Conservation (phyloP, 2,113 vertebrate species). For the Pterophyllum scalare region DNA sequence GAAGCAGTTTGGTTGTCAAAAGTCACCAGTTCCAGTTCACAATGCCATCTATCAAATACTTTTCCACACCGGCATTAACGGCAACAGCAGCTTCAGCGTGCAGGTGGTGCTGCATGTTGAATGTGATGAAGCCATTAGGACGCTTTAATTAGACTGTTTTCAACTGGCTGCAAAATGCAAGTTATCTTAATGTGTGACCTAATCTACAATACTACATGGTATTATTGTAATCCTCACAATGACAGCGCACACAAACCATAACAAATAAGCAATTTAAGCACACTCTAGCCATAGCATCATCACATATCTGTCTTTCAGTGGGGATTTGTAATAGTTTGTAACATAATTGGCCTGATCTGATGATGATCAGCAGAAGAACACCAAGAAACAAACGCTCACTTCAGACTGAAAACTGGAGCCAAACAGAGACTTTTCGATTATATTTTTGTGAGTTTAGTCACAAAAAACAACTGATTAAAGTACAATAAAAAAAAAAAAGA, state of each 20-base stretch:
- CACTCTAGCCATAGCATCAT: background rate
- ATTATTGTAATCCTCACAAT: background rate
- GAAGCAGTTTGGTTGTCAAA: slow-evolving; percentile 11
- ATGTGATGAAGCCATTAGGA: slow-evolving; percentile 28
- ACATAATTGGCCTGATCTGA: background rate
- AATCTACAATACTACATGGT: background rate
- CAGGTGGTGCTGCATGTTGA: slow-evolving; percentile 13
- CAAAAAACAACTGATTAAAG: background rate
- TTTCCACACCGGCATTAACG: background rate
- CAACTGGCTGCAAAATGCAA: background rate
- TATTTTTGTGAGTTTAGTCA: background rate
- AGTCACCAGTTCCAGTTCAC: slow-evolving; percentile 20
- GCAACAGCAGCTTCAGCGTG: slow-evolving; percentile 4
- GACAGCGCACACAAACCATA: background rate
- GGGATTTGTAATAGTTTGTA: background rate
- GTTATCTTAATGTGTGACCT: background rate
- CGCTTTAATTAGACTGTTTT: slow-evolving; percentile 22
- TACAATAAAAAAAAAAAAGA: background rate
- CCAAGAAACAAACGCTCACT: background rate
- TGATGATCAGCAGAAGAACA: background rate
- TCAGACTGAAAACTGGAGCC: background rate
- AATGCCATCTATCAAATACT: slow-evolving; percentile 16
- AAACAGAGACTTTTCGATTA: background rate
- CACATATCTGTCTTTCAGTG: background rate
- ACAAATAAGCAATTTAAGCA: slow-evolving; percentile 3